phyloP scores from a whole-genome alignment of 2,888 invertebrate species.

The Cheilosia impressa region DNA sequence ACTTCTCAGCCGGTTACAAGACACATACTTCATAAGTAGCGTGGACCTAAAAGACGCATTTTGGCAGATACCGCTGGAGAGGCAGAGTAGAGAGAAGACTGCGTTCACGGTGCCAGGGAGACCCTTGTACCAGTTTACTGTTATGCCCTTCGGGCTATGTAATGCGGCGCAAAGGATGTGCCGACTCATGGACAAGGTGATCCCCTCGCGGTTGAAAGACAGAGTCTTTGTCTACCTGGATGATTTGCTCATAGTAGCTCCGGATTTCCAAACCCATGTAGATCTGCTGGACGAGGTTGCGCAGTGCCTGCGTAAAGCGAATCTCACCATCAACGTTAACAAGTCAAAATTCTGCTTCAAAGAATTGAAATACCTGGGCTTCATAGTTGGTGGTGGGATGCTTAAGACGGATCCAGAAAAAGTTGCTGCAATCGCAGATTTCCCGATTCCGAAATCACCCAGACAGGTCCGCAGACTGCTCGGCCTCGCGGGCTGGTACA shows the following conservation, averaged over 20 bases:
- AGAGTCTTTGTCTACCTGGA: constrained; percentile 36
- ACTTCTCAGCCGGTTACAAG: not conserved
- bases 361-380: no score
- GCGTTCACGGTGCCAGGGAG: constrained; percentile 51
- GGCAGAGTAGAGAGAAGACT: constrained; percentile 26
- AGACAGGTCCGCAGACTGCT: not conserved
- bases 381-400: constrained; percentile 7
- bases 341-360: no score
- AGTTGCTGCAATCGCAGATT: not conserved
- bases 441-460: not conserved
- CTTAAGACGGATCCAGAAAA: constrained; percentile 26
- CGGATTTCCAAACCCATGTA: constrained; percentile 42
- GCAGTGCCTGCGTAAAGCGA: no score
- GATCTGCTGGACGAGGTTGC: constrained; percentile 17
- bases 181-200: constrained; percentile 50
- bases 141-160: constrained; percentile 44
- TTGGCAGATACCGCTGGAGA: constrained; percentile 9
- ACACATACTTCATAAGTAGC: constrained; percentile 2
- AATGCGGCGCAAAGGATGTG: constrained; percentile 63
- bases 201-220: constrained; percentile 46
- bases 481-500: no score
- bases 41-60: not conserved
- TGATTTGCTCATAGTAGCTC: constrained; percentile 46
- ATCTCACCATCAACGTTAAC: no score
- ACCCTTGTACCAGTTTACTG: constrained; percentile 47